These are phyloP conservation scores for Pseudochirops corinnae DNA, from an alignment of 2,797 vertebrate genomes.

Conservation along the genomic window DNA sequence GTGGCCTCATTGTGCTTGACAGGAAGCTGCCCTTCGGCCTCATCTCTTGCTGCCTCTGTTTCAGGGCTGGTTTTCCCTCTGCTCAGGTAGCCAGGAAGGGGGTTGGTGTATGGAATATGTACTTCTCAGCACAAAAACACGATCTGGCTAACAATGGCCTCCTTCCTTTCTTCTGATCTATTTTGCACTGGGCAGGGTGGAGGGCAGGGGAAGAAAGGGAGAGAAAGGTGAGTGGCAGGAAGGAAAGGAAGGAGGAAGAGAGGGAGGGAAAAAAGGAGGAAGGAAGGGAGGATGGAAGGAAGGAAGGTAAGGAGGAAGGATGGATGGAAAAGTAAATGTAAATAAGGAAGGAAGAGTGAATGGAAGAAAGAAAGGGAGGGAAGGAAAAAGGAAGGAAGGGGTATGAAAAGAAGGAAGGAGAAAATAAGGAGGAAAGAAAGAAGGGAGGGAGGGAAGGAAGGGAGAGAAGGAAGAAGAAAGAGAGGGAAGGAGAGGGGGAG, in stretches of 20 bases:
- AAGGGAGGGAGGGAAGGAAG: rapidly evolving
- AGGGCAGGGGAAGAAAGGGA: neutral
- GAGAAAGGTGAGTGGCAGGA: no score
- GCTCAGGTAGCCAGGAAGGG: neutral
- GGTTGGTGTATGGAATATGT: neutral
- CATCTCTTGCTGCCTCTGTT: neutral
- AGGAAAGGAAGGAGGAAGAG: no score
- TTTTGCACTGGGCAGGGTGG: neutral
- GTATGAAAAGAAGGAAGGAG: no score
- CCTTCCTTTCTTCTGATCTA: neutral
- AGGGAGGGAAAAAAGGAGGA: no score
- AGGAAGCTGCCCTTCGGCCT: neutral
- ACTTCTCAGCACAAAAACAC: neutral
- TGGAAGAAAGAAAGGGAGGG: rapidly evolving
- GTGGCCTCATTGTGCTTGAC: neutral
- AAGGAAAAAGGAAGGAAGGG: no score
- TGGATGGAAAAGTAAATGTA: no score
- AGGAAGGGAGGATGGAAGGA: no score
- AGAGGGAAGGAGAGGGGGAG: rapidly evolving
- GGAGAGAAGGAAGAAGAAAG: rapidly evolving
- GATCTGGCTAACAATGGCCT: neutral
- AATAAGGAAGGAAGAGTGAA: no score
- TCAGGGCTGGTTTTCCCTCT: neutral
- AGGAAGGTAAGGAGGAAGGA: no score
- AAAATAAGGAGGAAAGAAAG: no score